Conservation (phyloP, 2,113 vertebrate species). For the Hydrolagus affinis region DNA sequence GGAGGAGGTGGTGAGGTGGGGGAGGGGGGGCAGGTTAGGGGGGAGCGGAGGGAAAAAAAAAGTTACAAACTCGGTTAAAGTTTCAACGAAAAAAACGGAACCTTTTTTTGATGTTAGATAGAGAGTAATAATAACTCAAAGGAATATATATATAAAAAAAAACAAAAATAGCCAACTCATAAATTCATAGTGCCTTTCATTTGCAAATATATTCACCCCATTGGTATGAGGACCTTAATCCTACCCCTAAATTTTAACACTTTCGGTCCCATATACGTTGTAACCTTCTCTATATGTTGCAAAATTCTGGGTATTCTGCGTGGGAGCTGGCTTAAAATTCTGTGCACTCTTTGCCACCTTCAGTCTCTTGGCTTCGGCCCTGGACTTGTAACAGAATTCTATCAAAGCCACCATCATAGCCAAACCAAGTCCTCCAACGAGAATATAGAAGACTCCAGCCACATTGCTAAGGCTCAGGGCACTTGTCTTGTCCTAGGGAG, state of each 20-base stretch:
- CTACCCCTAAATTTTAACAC: constrained; percentile 98
- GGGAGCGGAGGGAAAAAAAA: too few species aligned
- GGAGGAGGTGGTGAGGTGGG: too few species aligned
- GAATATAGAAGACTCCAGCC: constrained; percentile 99
- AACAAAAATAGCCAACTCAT: background rate
- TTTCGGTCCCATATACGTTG: constrained; percentile 98
- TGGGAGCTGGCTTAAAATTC: constrained; percentile 94
- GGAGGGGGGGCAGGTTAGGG: too few species aligned
- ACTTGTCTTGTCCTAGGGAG: constrained; percentile 99
- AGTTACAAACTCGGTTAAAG: too few species aligned
- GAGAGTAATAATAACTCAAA: background rate
- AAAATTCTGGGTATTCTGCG: constrained; percentile 97
- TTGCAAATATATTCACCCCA: constrained; percentile 3
- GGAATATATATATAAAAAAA: background rate
- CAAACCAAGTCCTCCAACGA: constrained; percentile 94
- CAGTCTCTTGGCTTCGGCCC: constrained; percentile 96
- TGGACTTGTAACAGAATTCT: constrained; percentile 99
- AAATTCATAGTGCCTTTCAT: constrained; percentile 25
- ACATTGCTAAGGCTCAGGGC: constrained; percentile 99
- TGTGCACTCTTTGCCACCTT: constrained; percentile 98
- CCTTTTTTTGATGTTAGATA: background rate
- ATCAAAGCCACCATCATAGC: constrained; percentile 99
- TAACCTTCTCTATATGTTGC: constrained; percentile 99
- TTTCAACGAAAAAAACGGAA: too few species aligned
- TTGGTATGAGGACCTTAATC: constrained; percentile 38